A percentile compares a stretch with the other conserved stretches of the same genome.
phyloP scores from a whole-genome alignment of 2,888 invertebrate species.

The Sussaba pulchella region DNA sequence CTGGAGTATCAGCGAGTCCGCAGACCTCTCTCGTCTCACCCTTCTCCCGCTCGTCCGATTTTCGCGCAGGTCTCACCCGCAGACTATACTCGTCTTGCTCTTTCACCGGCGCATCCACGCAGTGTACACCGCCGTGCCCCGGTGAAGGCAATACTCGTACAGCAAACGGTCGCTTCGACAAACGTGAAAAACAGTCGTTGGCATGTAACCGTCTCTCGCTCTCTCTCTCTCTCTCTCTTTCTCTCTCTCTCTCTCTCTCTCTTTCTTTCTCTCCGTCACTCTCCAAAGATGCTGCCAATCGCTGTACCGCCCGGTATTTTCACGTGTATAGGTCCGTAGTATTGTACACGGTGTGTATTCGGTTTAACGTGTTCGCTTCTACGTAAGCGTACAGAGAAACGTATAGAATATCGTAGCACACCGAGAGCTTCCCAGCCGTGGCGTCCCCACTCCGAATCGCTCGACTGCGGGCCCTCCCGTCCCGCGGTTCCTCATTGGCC shows the following conservation, averaged over 20 bases:
- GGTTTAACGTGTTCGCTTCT: slow-evolving; percentile 11
- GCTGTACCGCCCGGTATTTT: not conserved
- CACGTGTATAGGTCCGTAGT: not conserved
- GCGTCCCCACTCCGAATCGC: slow-evolving; percentile 52
- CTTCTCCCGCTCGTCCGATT: slow-evolving; percentile 58
- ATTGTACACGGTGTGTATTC: slow-evolving; percentile 25
- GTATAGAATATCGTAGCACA: slow-evolving; percentile 30
- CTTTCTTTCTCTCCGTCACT: not conserved
- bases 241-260: not conserved
- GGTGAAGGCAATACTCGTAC: not conserved
- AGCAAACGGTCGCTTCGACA: slow-evolving; percentile 20
- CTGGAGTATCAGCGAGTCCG: slow-evolving; percentile 70
- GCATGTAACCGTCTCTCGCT: too few relatives aligned
- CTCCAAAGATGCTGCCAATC: slow-evolving; percentile 6
- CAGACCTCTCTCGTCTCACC: slow-evolving; percentile 74
- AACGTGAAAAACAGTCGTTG: slow-evolving; percentile 40
- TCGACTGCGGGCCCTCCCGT: slow-evolving; percentile 52
- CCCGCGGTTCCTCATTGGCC: slow-evolving; percentile 67
- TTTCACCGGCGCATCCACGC: slow-evolving; percentile 57
- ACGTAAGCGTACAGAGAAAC: slow-evolving; percentile 9
- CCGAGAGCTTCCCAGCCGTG: slow-evolving; percentile 56
- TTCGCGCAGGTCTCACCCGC: slow-evolving; percentile 68
- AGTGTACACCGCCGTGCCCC: not conserved
- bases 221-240: slow-evolving; percentile 7
- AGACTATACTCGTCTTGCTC: slow-evolving; percentile 63